These are phyloP conservation scores for Xenentodon cancila DNA, from an alignment of 2,797 vertebrate genomes.

Conservation along the genomic window DNA sequence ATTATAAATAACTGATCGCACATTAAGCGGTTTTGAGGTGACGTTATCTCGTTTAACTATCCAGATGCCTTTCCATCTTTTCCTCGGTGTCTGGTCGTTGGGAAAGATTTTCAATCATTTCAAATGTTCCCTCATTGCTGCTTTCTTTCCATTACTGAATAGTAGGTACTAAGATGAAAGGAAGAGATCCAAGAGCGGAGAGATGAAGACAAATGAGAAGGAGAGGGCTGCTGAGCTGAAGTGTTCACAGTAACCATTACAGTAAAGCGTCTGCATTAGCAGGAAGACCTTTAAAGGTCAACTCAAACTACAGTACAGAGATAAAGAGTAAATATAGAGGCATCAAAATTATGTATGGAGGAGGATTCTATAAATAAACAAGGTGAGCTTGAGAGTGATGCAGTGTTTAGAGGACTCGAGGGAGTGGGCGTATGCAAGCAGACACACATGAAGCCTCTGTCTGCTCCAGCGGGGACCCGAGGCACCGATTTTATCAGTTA, in stretches of 20 bases:
- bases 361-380: slow-evolving; percentile 22
- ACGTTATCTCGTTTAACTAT: too few relatives aligned
- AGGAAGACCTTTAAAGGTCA: slow-evolving; percentile 22
- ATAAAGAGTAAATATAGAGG: slow-evolving; percentile 4
- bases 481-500: slow-evolving; percentile 58
- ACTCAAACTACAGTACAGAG: background rate
- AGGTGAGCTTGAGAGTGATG: slow-evolving; percentile 22
- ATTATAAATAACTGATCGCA: too few relatives aligned
- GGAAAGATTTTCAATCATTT: too few relatives aligned
- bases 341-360: slow-evolving; percentile 9
- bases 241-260: slow-evolving; percentile 3
- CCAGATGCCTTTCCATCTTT: too few relatives aligned
- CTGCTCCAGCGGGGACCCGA: slow-evolving; percentile 37
- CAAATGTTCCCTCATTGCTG: too few relatives aligned
- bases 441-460: slow-evolving; percentile 13
- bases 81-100: too few relatives aligned
- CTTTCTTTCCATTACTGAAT: too few relatives aligned
- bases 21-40: too few relatives aligned
- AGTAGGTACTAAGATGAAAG: too few relatives aligned
- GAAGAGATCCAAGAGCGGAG: background rate
- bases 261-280: slow-evolving; percentile 12
- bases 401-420: slow-evolving; percentile 34
- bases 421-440: slow-evolving; percentile 35
- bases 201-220: slow-evolving; percentile 3
- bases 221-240: slow-evolving; percentile 13